A percentile compares a stretch with the other conserved stretches of the same genome.
Evolutionary conservation across 2,113 vertebrate species (phyloP).

Genomic region (Brachirus orientalis): DNA sequence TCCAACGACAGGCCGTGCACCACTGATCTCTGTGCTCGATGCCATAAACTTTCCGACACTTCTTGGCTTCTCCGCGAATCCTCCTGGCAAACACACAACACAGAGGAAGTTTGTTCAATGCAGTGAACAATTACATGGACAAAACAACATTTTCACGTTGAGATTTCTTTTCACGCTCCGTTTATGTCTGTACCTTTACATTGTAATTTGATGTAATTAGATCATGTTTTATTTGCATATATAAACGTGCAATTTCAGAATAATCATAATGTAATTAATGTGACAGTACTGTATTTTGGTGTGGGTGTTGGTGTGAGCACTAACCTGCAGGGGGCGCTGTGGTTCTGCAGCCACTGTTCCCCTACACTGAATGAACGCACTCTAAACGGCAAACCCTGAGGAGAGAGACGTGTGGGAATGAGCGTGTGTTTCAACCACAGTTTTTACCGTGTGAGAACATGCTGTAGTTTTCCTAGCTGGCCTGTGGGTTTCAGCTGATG

Average conservation of each 20-base stretch:
- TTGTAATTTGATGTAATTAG: too few relatives aligned
- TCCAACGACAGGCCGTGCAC: slow-evolving; percentile 92
- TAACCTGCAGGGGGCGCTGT: slow-evolving; percentile 83
- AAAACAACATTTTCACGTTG: too few relatives aligned
- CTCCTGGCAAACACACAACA: slow-evolving; percentile 70
- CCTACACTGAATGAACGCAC: slow-evolving; percentile 90
- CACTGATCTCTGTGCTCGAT: slow-evolving; percentile 90
- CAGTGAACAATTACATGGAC: too few relatives aligned
- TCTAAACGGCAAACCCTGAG: slow-evolving; percentile 79
- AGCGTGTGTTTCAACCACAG: too few relatives aligned
- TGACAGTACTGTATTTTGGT: too few relatives aligned
- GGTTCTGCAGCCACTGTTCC: slow-evolving; percentile 87
- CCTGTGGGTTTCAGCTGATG: slow-evolving; percentile 33
- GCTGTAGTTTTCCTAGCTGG: not conserved
- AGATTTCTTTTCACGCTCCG: too few relatives aligned
- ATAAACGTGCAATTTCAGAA: too few relatives aligned
- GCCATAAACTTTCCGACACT: slow-evolving; percentile 92
- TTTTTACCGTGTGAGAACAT: not conserved
- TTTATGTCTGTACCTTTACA: too few relatives aligned
- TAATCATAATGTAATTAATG: too few relatives aligned
- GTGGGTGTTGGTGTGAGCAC: slow-evolving; percentile 2
- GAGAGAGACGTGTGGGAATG: not conserved
- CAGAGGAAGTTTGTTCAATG: not conserved
- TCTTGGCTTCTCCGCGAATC: slow-evolving; percentile 91
- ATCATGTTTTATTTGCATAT: too few relatives aligned